Evolutionary conservation across 2,888 invertebrate genomes (phyloP).

Genomic region (Dicycla oo): DNA sequence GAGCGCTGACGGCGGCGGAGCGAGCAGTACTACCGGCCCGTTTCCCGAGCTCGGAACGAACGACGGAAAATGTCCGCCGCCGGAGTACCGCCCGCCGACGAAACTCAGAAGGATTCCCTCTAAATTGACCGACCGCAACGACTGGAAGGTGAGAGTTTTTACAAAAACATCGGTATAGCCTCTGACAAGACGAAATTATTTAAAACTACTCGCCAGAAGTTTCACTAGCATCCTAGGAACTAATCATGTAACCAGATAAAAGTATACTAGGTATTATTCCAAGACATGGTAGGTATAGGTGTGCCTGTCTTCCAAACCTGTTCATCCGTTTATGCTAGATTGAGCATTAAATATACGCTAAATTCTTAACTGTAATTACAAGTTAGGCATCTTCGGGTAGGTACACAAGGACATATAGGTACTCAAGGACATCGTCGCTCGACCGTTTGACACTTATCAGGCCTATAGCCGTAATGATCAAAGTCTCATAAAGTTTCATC

Average conservation of each 20-base stretch:
- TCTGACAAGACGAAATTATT: background rate
- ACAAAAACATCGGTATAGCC: background rate
- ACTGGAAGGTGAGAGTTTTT: slow-evolving; percentile 30
- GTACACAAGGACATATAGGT: background rate
- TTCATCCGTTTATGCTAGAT: background rate
- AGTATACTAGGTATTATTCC: background rate
- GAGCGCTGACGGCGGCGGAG: slow-evolving; percentile 89
- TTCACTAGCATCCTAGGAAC: background rate
- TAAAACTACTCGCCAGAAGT: background rate
- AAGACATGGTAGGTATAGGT: background rate
- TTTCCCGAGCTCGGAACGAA: slow-evolving; percentile 84
- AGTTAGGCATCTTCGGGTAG: background rate
- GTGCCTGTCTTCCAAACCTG: background rate
- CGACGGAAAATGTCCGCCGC: slow-evolving; percentile 88
- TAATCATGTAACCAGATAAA: background rate
- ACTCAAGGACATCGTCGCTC: slow-evolving; percentile 5
- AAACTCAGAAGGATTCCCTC: slow-evolving; percentile 72
- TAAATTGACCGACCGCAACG: slow-evolving; percentile 64
- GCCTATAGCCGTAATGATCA: slow-evolving; percentile 20
- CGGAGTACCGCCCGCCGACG: slow-evolving; percentile 85
- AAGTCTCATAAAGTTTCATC: slow-evolving; percentile 54
- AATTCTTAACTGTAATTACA: background rate
- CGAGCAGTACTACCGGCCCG: slow-evolving; percentile 89
- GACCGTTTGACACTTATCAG: slow-evolving; percentile 17
- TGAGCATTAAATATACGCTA: background rate